Evolutionary conservation across 2,113 vertebrate species (phyloP), one percentile per base, ranked within the genome.

Genomic region (Garra rufa): DNA sequence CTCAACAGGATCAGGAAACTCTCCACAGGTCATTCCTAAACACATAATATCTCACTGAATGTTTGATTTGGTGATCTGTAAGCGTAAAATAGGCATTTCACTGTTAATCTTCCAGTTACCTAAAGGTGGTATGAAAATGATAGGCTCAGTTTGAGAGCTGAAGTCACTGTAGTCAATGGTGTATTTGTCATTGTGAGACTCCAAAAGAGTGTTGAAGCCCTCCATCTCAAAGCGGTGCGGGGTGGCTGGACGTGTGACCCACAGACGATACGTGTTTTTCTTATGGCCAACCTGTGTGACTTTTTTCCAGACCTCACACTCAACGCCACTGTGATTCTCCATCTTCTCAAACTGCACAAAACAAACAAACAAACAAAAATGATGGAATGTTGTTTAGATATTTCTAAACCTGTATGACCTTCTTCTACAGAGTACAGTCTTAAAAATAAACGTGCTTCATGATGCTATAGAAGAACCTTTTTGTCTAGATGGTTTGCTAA

Each of bases 261-360:
- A 55, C 19, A 55, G 50, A 55, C 50, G 50, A 55, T 55, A 55
- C 19, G 50, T 55, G 50, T 55, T 55, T 17, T 55, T 55, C 50
- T 55, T 55, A 21, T 55, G 50, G 17, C 50, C 50, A 34, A 7
- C 44, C 6, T 8, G 0, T 6, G 17, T 46, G 34, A 78, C 10
- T 6, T 67, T 69, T 61, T n/a, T 24, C 95, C 95, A 95, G 9
- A 95, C 93, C 1, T 94, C 93, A 11, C 95, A 94, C 83, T 95
- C 92, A 17, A 86, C 90, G 0, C 93, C 95, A 28, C 48, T 87
- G 6, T 87, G 93, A 87, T 94, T 94, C 75, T 96, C 95, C 84
- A 94, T 92, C 82, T 93, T 92, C 82, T 96, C 78, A 88, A 95
- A 94, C 95, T 96, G 75, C n/a, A 34, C 3, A 71, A 26, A 26